These are phyloP conservation scores for Zygogramma bicolorata DNA, from an alignment of 2,888 invertebrate genomes.

Conservation along the genomic window DNA sequence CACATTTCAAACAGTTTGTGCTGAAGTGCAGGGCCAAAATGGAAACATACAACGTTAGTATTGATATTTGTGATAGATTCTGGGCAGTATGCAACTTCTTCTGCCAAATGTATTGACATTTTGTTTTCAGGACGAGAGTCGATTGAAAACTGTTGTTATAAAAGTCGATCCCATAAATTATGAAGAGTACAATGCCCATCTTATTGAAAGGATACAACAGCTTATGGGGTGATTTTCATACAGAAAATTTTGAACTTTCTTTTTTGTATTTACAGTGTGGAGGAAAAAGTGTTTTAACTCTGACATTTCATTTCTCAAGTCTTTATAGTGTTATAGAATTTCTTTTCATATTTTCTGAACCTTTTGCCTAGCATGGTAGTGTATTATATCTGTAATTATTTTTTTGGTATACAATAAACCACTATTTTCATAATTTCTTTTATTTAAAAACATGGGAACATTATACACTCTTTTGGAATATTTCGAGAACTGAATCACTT, in stretches of 20 bases:
- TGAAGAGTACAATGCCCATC: conserved; percentile 75
- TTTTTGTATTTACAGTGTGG: not conserved
- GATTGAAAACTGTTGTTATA: conserved; percentile 82
- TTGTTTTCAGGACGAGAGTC: conserved; percentile 81
- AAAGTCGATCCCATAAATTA: conserved; percentile 80
- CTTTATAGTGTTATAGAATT: no score
- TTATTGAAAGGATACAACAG: conserved; percentile 51
- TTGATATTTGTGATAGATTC: no score
- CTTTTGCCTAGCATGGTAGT: not conserved
- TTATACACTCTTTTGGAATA: not conserved
- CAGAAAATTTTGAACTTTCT: not conserved
- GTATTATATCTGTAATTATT: not conserved
- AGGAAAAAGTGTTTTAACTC: not conserved
- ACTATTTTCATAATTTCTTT: not conserved
- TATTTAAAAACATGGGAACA: not conserved
- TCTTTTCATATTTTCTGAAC: not conserved
- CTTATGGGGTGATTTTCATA: conserved; percentile 26
- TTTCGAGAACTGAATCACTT: not conserved
- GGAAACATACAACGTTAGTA: conserved; percentile 89
- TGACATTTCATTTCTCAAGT: no score
- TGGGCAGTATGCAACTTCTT: no score
- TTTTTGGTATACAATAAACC: not conserved
- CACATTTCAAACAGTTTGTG: conserved; percentile 83
- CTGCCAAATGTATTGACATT: conserved; percentile 33
- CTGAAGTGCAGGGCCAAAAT: conserved; percentile 90